Conservation (phyloP, 2,113 vertebrate genomes). For the Meriones unguiculatus region DNA sequence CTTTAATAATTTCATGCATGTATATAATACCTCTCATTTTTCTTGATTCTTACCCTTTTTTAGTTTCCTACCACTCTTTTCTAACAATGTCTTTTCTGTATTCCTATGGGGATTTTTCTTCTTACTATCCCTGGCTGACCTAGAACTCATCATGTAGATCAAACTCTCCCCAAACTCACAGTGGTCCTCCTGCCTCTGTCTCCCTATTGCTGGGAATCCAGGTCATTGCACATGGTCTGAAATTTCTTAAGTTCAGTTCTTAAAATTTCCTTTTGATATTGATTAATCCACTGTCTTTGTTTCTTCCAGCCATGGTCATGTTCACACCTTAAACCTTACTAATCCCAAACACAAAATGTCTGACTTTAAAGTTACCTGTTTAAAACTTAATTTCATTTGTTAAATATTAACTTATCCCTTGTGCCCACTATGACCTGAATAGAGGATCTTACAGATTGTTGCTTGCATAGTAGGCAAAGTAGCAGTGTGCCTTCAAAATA, state of each 20-base stretch:
- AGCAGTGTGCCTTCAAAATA: background rate
- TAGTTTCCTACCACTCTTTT: background rate
- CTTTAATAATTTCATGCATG: background rate
- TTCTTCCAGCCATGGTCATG: background rate
- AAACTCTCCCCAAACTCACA: background rate
- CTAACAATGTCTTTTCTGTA: background rate
- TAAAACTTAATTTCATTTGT: background rate
- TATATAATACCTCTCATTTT: background rate
- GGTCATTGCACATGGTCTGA: background rate
- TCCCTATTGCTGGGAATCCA: background rate
- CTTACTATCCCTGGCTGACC: background rate
- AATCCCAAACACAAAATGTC: background rate
- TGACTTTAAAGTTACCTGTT: background rate
- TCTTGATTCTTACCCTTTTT: background rate
- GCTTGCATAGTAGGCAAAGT: background rate
- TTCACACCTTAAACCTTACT: conserved; percentile 9
- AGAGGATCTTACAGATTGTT: background rate
- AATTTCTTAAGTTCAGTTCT: conserved; percentile 39
- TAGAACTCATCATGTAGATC: background rate
- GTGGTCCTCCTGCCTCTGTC: background rate
- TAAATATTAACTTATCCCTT: background rate
- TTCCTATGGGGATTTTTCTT: background rate
- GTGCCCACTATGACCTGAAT: background rate
- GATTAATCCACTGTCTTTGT: background rate
- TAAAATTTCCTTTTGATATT: background rate